Evolutionary conservation across 53 echinoderm and acorn worm species (phyloP), one percentile per base, ranked within the genome.

Genomic region (Luidia sarsii): DNA sequence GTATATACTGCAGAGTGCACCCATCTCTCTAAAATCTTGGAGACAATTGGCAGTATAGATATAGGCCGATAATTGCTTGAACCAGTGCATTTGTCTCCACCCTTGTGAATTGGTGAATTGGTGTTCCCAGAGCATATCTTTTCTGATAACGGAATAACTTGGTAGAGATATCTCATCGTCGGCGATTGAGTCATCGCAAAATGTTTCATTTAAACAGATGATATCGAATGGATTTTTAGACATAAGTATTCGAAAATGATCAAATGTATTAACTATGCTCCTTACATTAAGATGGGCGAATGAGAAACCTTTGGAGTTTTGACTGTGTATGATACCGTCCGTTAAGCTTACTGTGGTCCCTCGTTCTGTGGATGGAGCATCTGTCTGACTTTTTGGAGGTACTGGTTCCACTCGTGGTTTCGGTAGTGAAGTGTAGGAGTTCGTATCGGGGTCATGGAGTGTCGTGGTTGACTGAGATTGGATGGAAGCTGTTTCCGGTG

Each of bases 201-300:
- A 62, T 2, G 80, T 79, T 75, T 75, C 61, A 32, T 75, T 75
- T 19, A 75, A 64, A 48, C 80, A 45, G 35, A 64, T 41, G 64
- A 64, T 64, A 38, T 79, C 80, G 45, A 79, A 79, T 45, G 79
- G 79, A 61, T 53, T 53, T 53, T 21, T 53, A 21, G 53, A 53
- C 7, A 53, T 46, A 10, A 46, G 18, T 59, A 23, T 59, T n/a
- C 5, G n/a, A 64, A 67, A 67, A 13, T 67, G 33, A 18, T 67
- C 39, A 23, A 36, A 5, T 67, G 31, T 67, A 67, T 67, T 67
- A 15, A 67, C 18, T 67, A 69, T 69, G 32, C 70, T 69, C 22
- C 70, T 69, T 50, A 43, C 49, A n/a, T 46, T 69, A 69, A 69
- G 46, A 50, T 69, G 70, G 28, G 70, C 49, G 22, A 41, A 69